Conservation (phyloP, 1,140 invertebrate species). For the Calycopis cecrops region DNA sequence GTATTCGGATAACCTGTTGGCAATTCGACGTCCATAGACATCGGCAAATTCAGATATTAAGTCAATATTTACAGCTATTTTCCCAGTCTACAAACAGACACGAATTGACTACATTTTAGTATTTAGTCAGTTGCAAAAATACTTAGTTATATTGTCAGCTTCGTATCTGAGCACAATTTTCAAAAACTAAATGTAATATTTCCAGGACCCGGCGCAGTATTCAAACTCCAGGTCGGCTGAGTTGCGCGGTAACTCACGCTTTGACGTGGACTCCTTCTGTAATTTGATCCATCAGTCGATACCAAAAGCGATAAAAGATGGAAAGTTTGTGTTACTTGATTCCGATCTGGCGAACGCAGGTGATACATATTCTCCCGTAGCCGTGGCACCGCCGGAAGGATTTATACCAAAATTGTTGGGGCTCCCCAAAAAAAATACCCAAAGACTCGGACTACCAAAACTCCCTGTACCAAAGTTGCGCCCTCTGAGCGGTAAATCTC, state of each 20-base stretch:
- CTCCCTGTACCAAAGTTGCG: conserved; percentile 14
- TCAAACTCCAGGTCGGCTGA: conserved; percentile 27
- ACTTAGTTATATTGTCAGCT: too few relatives aligned
- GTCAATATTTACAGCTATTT: too few relatives aligned
- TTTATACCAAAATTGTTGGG: conserved; percentile 43
- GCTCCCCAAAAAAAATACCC: conserved; percentile 43
- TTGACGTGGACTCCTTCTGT: conserved; percentile 52
- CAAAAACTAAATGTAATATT: conserved; percentile 14
- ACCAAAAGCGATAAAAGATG: conserved; percentile 51
- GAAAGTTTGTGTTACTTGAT: conserved; percentile 44
- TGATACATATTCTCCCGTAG: conserved; percentile 38
- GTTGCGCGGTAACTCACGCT: conserved; percentile 26
- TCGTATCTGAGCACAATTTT: too few relatives aligned
- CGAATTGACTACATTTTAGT: too few relatives aligned
- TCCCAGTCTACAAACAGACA: too few relatives aligned
- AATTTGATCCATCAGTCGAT: conserved; percentile 52
- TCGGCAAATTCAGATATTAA: too few relatives aligned
- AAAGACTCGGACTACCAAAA: conserved; percentile 33
- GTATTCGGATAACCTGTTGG: too few relatives aligned
- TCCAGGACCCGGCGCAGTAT: conserved; percentile 23
- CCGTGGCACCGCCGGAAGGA: conserved; percentile 42
- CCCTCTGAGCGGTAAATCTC: conserved; percentile 6
- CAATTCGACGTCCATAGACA: too few relatives aligned
- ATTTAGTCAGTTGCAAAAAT: too few relatives aligned
- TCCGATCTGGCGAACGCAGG: conserved; percentile 40